phyloP scores from a whole-genome alignment of 2,113 vertebrate genomes.

The Tenebrosternarchus preto region DNA sequence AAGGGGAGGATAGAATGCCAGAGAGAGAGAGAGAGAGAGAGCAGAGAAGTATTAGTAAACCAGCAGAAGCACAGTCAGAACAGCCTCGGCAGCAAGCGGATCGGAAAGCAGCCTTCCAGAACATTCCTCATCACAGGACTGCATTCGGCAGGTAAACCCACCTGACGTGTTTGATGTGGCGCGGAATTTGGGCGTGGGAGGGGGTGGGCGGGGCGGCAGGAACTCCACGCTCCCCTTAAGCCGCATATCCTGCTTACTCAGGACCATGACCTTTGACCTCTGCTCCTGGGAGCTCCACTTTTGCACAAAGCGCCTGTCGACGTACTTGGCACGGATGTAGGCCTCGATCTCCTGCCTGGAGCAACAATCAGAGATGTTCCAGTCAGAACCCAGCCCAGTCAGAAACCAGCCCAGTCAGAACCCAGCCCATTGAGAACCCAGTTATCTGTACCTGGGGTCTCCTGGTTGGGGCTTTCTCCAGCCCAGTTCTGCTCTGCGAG shows the following conservation, averaged over 20 bases:
- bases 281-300: slow-evolving; percentile 72
- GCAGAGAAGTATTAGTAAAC: neutral
- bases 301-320: slow-evolving; percentile 82
- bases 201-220: slow-evolving; percentile 73
- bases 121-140: too few relatives aligned
- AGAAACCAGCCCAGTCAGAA: neutral
- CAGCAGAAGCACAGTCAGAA: neutral
- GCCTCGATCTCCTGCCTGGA: slow-evolving; percentile 89
- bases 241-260: slow-evolving; percentile 82
- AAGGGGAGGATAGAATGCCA: slow-evolving; percentile 59
- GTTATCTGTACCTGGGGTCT: slow-evolving; percentile 93
- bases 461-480: slow-evolving; percentile 88
- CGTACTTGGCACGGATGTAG: slow-evolving; percentile 95
- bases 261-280: slow-evolving; percentile 74
- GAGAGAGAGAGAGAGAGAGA: slow-evolving; percentile 38
- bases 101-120: neutral
- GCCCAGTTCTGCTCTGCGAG: slow-evolving; percentile 83
- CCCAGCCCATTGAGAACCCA: too few relatives aligned
- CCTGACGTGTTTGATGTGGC: slow-evolving; percentile 72
- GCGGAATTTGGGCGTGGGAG: slow-evolving; percentile 74
- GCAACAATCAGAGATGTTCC: neutral
- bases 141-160: slow-evolving; percentile 51
- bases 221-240: slow-evolving; percentile 80
- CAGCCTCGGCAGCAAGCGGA: neutral
- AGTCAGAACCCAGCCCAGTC: neutral